Base-by-base conservation (phyloP, 2,888 invertebrate species). In the Neoaliturus tenellus region DNA sequence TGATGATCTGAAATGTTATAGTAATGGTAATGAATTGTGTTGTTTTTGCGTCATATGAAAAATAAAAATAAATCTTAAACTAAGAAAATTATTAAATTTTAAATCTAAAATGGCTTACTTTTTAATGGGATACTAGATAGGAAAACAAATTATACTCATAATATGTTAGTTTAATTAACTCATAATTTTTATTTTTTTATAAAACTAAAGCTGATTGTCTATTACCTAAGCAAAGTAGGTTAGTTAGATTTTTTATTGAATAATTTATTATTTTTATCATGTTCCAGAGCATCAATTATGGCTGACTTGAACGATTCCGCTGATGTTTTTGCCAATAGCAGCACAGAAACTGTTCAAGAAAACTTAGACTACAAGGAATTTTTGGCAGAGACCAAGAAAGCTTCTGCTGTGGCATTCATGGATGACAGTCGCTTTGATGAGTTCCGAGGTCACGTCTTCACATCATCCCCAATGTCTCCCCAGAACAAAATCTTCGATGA, bases 281-380 rank as follows among this genome's bases (percentile, higher is more conserved):
- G 51, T 51, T 51, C 3, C 51, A 51, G 51, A 23, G 51, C 20
- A 23, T 67, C 23, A 35, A 28, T 14, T 28, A 84, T 85, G 83
- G 81, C 71, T 20, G 82, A 82, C 48, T 71, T 86, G 39, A 85
- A 87, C 80, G 86, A 87, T 33, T 87, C 87, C 25, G 88, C 87
- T 17, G 87, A 88, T 83, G 69, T 87, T 44, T 88, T 88, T 83
- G 88, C 88, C 6, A 87, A 88, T 67, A 88, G 87, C 82, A 88
- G 88, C 75, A 82, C 86, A 17, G 88, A 88, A 75, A 88, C 88
- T 8, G 86, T 88, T 0, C 75, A 85, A 58, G 87, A 87, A 67
- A 87, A 86, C 51, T 55, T 85, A 31, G 85, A 86, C 51, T 84
- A 82, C 48, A 48, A 75, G 28, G 55, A 62, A 4, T 84, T 82